Evolutionary conservation across 2,888 invertebrate genomes (phyloP).

Genomic region (Eubasilissa splendida): DNA sequence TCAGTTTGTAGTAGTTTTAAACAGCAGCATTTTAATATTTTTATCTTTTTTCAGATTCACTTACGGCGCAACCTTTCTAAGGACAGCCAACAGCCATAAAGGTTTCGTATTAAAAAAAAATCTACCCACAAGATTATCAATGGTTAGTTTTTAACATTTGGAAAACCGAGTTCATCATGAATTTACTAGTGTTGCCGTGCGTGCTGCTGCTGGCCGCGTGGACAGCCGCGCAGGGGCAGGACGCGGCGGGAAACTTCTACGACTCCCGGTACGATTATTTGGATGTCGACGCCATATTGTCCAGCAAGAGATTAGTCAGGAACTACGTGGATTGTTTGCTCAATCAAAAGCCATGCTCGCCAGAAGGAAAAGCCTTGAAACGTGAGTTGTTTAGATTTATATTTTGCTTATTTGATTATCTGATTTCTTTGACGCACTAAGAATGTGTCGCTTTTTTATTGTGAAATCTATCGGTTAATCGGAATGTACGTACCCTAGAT

Average conservation of each 20-base stretch:
- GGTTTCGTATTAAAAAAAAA: too few species aligned
- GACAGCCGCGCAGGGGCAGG: conserved; percentile 11
- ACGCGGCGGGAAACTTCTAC: conserved; percentile 60
- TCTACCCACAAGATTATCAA: neutral
- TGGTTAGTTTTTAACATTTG: neutral
- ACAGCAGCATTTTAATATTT: too few species aligned
- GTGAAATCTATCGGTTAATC: too few species aligned
- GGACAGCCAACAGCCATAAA: too few species aligned
- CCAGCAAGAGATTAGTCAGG: conserved; percentile 78
- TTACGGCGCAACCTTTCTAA: too few species aligned
- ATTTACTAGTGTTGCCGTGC: conserved; percentile 37
- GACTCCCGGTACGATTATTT: conserved; percentile 78
- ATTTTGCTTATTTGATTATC: neutral
- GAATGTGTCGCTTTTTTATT: too few species aligned
- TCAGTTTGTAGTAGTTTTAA: too few species aligned
- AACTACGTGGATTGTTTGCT: conserved; percentile 82
- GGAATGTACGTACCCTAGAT: too few species aligned
- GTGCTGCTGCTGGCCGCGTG: conserved; percentile 12
- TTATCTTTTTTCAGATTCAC: too few species aligned
- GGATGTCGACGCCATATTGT: conserved; percentile 79
- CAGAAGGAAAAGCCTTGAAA: conserved; percentile 81
- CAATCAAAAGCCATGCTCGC: conserved; percentile 78
- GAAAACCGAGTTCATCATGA: conserved; percentile 20
- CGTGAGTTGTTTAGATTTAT: conserved; percentile 73
- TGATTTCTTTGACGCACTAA: neutral